Evolutionary conservation across 2,888 invertebrate genomes (phyloP), one percentile per base, ranked within the genome.

Genomic region (Sthenelais limicola): DNA sequence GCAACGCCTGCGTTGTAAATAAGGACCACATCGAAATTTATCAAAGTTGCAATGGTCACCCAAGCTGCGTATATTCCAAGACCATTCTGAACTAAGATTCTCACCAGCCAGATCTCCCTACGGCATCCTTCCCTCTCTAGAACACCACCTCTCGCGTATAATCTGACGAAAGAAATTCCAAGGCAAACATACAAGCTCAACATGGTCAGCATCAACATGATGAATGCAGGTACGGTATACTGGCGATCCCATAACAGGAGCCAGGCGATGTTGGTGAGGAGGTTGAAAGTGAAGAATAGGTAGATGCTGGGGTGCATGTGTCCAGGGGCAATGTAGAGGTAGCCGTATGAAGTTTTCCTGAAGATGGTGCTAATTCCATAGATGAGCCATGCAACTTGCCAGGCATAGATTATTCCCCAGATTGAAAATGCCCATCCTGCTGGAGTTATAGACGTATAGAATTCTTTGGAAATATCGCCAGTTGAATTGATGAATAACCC

Each of bases 381-480:
- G 28, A 83, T 7, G 5, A 82, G 70, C 81, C 80, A 83, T 4
- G 67, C 38, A 5, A 43, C 35, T 69, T 84, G 82, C 81, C 82
- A 84, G 5, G 80, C 66, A 76, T 82, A 84, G 71, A 84, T 84
- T 0, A 80, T 78, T 78, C 83, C 82, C 80, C 81, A 82, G 35
- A 83, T 82, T 48, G 79, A 78, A 75, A 85, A 84, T 1, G 82
- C 81, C 83, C 82, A 83, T 5, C 82, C 81, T 0, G 83, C 81
- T 7, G 85, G 85, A 1, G 83, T 82, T 35, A 84, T 80, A 7
- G 78, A 77, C 7, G 82, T 76, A 47, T 73, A 54, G 71, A 76
- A 83, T 47, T 74, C 72, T 67, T 79, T 77, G 0, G 83, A 81
- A 7, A 85, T 73, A 32, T 80, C 79, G 15, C 80, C 79, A 4